phyloP scores from a whole-genome alignment of 2,113 vertebrate genomes.

The Mormyrus iriodes region DNA sequence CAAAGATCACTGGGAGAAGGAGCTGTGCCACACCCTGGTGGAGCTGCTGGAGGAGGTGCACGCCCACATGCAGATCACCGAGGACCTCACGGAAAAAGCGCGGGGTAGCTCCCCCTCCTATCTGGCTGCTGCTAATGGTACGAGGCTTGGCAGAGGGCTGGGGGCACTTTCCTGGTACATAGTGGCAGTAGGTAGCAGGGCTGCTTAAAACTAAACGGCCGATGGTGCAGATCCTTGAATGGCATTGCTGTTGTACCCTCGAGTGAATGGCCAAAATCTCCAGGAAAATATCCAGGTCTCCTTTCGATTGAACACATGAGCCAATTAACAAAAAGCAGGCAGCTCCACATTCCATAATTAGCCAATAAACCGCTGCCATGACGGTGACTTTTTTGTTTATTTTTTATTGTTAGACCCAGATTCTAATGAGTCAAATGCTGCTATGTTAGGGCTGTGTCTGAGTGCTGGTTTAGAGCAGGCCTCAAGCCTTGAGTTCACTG shows the following conservation, averaged over 20 bases:
- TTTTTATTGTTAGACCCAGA: not conserved
- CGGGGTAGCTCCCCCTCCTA: conserved; percentile 84
- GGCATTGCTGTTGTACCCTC: not conserved
- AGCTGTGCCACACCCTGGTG: conserved; percentile 79
- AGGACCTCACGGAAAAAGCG: conserved; percentile 91
- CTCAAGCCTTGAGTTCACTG: not conserved
- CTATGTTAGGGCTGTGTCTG: not conserved
- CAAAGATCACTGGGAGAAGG: conserved; percentile 88
- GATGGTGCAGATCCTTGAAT: not conserved
- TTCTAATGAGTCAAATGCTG: not conserved
- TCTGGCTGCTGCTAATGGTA: conserved; percentile 85
- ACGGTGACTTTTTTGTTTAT: not conserved
- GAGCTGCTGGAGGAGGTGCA: conserved; percentile 88
- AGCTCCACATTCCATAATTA: not conserved
- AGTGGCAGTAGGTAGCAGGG: not conserved
- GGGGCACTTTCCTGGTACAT: not conserved
- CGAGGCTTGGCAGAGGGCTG: conserved; percentile 21
- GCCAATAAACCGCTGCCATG: not conserved
- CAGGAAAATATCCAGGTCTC: not conserved
- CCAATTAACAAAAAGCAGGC: not conserved
- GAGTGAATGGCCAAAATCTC: not conserved
- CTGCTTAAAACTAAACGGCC: not conserved
- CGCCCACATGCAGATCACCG: conserved; percentile 89
- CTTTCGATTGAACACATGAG: not conserved
- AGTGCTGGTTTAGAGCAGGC: not conserved